Evolutionary conservation across 2,797 vertebrate genomes (phyloP).

Genomic region (Potorous gilbertii): DNA sequence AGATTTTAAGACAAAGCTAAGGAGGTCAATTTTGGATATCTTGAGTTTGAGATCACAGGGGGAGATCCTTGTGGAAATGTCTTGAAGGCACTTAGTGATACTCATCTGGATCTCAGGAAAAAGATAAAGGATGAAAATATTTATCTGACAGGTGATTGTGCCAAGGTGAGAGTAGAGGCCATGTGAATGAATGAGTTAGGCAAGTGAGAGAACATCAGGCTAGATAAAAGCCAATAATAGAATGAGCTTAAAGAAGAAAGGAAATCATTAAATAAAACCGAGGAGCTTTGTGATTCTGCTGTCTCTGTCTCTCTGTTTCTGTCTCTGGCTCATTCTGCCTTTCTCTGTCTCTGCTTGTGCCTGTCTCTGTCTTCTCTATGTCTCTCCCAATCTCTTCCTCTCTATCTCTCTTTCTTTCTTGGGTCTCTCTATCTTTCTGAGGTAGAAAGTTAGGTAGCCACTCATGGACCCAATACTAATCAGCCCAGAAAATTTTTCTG

Average conservation of each 20-base stretch:
- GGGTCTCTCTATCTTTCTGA: not conserved
- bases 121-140: not conserved
- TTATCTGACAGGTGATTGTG: not conserved
- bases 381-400: not conserved
- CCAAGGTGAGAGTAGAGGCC: not conserved
- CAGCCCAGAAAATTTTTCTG: not conserved
- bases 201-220: not conserved
- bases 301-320: not conserved
- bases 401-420: not conserved
- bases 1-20: not conserved
- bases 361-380: not conserved
- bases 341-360: no score
- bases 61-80: not conserved
- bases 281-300: not conserved
- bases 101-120: not conserved
- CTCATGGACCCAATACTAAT: not conserved
- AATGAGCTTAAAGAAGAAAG: not conserved
- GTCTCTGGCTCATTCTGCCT: no score
- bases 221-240: not conserved
- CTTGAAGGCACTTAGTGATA: not conserved
- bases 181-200: not conserved
- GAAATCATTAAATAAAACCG: not conserved
- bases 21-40: not conserved
- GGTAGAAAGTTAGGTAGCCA: not conserved
- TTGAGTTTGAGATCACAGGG: not conserved